Base-by-base conservation (phyloP, 2,113 vertebrate genomes). In the Lycaon pictus region DNA sequence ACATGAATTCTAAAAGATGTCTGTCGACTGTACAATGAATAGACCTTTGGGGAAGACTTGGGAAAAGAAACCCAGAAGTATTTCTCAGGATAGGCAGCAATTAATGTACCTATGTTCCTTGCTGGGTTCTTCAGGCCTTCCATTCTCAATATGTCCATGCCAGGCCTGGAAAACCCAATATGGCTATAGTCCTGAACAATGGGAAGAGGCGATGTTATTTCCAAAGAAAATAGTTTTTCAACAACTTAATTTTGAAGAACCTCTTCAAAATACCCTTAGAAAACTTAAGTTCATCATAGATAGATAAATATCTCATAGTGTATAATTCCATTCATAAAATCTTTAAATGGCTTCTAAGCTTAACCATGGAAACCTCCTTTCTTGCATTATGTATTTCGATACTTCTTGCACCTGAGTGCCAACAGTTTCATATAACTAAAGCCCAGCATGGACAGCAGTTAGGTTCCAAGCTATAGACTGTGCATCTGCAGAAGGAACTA, bases 221-320 rank as follows among this genome's bases (percentile, higher is more conserved):
- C 48, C 60, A 96, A 97, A 96, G 81, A 88, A 95, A 93, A 90
- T 69, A 58, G 53, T 67, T 95, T 95, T 96, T 63, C 55, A n/a
- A 63, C 43, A 81, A 72, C 10, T 11, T 81, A 82, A 69, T 83
- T 90, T 83, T 72, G 80, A 96, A 82, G 48, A 84, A 84, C 25
- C 37, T 86, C 71, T 91, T 97, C 88, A 97, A 93, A 96, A 65
- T 87, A 74, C n/a, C 82, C 48, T 53, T 65, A 69, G 79, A 85
- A 93, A 88, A 95, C 58, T 74, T 69, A 95, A 86, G 20, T 74
- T 58, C 74, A 85, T 90, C 27, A 58, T 72, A 94, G 48, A 58
- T 72, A 94, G 48, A 86, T 56, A 69, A 90, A 83, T 89, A 77
- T 17, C 13, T 83, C 72, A 11, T 85, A 63, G 58, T 27, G 29